Base-by-base conservation (phyloP, 2,888 invertebrate genomes). In the Drosophila colorata region DNA sequence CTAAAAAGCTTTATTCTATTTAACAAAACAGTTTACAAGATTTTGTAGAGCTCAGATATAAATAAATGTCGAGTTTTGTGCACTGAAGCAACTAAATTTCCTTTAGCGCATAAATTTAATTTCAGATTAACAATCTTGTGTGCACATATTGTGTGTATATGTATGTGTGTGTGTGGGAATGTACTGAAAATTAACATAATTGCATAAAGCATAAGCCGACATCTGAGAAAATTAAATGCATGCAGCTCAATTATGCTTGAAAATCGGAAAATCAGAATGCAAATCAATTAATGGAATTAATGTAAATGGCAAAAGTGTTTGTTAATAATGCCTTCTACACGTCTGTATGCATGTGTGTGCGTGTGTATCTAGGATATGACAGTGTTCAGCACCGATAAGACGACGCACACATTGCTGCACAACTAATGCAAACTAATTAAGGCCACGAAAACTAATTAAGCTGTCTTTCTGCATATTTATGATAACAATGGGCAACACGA, bases 141-240 rank as follows among this genome's bases (percentile, higher is more conserved):
- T 48, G 49, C 43, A 33, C 49, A 49, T 35, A 41, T 28, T 28
- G 8, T 8, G 9, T 9, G 9, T 28, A 28, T 9, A 28, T 28
- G 8, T 2, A 9, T 9, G 9, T 13, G 4, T 4, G 33, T 4
- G 13, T 13, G 4, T 14, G 33, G 53, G 33, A 14, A 28, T 25
- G 20, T 23, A 23, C 38, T 44, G 13, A 35, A 14, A 65, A 79
- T 84, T 76, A 80, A 48, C 85, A 80, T 84, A 83, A 84, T 82
- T 78, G 49, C 65, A 59, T 72, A 76, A 73, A 66, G 60, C 67
- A 38, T 37, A 41, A 51, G 58, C 16, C 58, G 47, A 52, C 65
- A 74, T 55, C 41, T 35, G n/a, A 23, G 43, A 16, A 44, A 33
- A 20, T 55, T 18, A 47, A 52, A 25, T 28, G 43, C 31, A 52